These are phyloP conservation scores for Blomia tropicalis DNA, from an alignment of 2,888 invertebrate species.

Conservation along the genomic window DNA sequence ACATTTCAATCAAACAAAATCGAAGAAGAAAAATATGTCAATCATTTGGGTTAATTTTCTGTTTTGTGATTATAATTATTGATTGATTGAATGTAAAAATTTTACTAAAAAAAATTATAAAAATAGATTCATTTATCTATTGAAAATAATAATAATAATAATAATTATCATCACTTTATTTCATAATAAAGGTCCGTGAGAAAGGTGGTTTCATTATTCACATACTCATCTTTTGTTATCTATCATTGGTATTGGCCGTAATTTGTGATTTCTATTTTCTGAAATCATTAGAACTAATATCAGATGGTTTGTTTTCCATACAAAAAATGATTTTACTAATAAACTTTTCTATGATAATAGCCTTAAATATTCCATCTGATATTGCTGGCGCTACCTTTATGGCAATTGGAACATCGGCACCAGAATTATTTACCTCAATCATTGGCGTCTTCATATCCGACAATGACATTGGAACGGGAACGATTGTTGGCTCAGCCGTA, in stretches of 20 bases:
- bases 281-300: slow-evolving; percentile 71
- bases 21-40: no score
- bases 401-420: slow-evolving; percentile 23
- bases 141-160: no score
- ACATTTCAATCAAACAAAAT: no score
- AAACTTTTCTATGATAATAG: not conserved
- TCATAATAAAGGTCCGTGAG: slow-evolving; percentile 8
- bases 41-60: no score
- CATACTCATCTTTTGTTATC: slow-evolving; percentile 58
- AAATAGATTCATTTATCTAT: no score
- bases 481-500: slow-evolving; percentile 23
- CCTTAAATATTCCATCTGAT: slow-evolving; percentile 6
- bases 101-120: no score
- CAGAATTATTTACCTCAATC: slow-evolving; percentile 20
- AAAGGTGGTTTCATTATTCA: slow-evolving; percentile 60
- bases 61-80: no score
- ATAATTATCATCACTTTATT: no score
- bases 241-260: slow-evolving; percentile 62
- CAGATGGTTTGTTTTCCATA: slow-evolving; percentile 71
- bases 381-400: slow-evolving; percentile 24
- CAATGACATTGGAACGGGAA: slow-evolving; percentile 24
- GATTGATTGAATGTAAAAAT: no score
- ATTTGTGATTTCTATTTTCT: slow-evolving; percentile 89
- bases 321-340: not conserved
- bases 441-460: slow-evolving; percentile 23